phyloP scores from a whole-genome alignment of 2,797 vertebrate genomes.

The Poeciliopsis paucimaculata region DNA sequence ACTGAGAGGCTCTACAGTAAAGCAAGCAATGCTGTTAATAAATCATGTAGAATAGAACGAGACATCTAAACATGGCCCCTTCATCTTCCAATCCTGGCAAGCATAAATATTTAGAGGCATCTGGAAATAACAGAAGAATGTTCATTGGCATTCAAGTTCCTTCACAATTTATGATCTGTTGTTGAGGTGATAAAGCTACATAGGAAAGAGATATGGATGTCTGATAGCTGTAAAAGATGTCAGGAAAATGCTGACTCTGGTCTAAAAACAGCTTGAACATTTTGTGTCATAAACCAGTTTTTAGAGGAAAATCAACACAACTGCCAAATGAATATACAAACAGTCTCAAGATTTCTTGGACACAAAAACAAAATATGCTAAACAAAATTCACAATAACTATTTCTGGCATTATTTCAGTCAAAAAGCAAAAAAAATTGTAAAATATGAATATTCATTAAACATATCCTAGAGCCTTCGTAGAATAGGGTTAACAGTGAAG shows the following conservation, averaged over 20 bases:
- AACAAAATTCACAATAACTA: not conserved
- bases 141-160: conserved; percentile 32
- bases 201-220: not conserved
- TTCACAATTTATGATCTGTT: conserved; percentile 54
- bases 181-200: conserved; percentile 7
- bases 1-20: conserved; percentile 71
- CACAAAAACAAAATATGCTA: not conserved
- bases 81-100: conserved; percentile 44
- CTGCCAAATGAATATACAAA: not conserved
- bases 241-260: conserved; percentile 15
- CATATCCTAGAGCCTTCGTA: not conserved
- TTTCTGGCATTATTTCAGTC: not conserved
- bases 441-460: conserved; percentile 1
- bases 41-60: conserved; percentile 77
- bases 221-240: conserved; percentile 7
- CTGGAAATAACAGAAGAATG: conserved; percentile 54
- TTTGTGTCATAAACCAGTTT: not conserved
- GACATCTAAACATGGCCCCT: conserved; percentile 63
- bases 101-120: conserved; percentile 68
- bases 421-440: not conserved
- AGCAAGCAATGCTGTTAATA: conserved; percentile 73
- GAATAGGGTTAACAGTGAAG: not conserved
- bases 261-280: not conserved
- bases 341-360: not conserved
- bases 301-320: not conserved